Evolutionary conservation across 2,113 vertebrate genomes (phyloP), one percentile per base, ranked within the genome.

Genomic region (Cryptomyrus ogoouensis): DNA sequence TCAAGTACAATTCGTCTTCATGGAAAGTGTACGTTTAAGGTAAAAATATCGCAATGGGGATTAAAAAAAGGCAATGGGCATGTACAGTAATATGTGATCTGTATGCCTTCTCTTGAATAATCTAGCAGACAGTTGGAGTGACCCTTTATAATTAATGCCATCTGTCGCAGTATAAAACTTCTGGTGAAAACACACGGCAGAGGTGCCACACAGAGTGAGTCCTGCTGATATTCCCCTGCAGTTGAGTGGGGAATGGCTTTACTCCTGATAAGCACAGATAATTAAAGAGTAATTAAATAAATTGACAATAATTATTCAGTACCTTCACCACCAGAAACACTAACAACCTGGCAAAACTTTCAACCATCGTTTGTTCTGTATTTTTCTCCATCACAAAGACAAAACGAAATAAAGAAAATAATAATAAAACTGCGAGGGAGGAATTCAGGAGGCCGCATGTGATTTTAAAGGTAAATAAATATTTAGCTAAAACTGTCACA

Each of bases 381-480:
- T 42, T 56, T 46, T 85, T 47, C 19, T n/a, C 13, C 83, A 84
- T 47, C 6, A 46, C 42, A 9, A 21, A 83, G 17, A 52, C 19
- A 74, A n/a, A 44, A 27, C 3, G 19, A 87, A 52, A 35, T 42
- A 17, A 35, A n/a, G 7, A 27, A 12, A 4, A 50, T 2, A 50
- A 31, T 13, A 46, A 27, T 9, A 49, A 53, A 96, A 99, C 97
- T 95, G 83, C 2, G 8, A 24, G 97, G 99, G 84, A 99, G 97
- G 94, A 99, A 99, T 92, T 98, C 98, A 89, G 99, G 99, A 84
- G n/a, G 98, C 98, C 89, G 98, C 98, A 93, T 99, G 98, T 89
- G 99, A 98, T 98, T 99, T 15, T 0, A 90, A 1, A 74, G 3
- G 90, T 58, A 90, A 42, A 88, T 46, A 17, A 47, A 44, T 7